Base-by-base conservation (phyloP, 2,113 vertebrate species). In the Xiphophorus hellerii region DNA sequence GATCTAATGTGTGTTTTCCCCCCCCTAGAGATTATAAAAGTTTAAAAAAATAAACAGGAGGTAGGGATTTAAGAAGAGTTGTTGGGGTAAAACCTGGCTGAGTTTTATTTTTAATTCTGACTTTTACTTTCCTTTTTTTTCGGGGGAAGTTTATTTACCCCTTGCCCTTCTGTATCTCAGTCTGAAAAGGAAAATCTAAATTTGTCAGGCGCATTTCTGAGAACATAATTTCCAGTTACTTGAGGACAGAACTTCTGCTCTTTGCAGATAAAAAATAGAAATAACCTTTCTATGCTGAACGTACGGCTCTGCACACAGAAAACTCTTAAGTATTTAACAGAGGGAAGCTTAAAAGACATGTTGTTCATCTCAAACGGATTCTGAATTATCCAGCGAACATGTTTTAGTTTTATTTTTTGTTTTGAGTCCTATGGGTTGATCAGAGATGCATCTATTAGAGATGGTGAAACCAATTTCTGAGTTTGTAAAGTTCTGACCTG, bases 171-270 rank as follows among this genome's bases (percentile, higher is more conserved):
- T 39, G 8, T 33, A 8, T 67, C 63, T 48, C 29, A 37, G 14
- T 3, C 22, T 42, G 11, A 30, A 62, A 17, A 54, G 67, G 29
- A 22, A 3, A 27, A 37, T 39, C 69, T 68, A 15, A 58, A 58
- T 58, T 71, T 61, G 33, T n/a, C 37, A n/a, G 54, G 30, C n/a
- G 51, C 37, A 11, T 70, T 67, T 71, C 48, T 63, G 62, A 66
- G 12, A 28, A 39, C 44, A 4, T 25, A 39, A 14, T 37, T 39
- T 25, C 8, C 15, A 65, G 20, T 65, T 65, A 1, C 22, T 37
- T n/a, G 37, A n/a, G 35, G 8, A 12, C 11, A 13, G 25, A 39
- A 13, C 22, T 62, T 28, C 14, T 62, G 28, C 15, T 35, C 33
- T 37, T 25, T 48, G 44, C 20, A 58, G 22, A 58, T n/a, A 9